Base-by-base conservation (phyloP, 2,113 vertebrate species). In the Odobenus rosmarus region DNA sequence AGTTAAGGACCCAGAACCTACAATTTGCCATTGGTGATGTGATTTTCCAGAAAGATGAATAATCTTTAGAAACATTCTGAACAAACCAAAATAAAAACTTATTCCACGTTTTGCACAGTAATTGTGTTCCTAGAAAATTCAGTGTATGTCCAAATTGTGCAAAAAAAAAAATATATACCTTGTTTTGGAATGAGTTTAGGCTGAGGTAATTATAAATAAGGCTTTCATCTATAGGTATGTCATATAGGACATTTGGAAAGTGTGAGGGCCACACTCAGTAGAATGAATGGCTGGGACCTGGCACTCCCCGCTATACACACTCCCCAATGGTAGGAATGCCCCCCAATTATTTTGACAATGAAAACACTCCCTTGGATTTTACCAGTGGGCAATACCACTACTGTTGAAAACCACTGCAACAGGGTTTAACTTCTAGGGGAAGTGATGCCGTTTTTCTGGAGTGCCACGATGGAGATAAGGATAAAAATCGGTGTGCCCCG, bases 41-140 rank as follows among this genome's bases (percentile, higher is more conserved):
- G 55, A 46, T 91, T 92, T 97, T 90, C 67, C 39, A 83, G 51
- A 83, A 96, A 90, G 72, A 59, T 62, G 42, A 90, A 67, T 18
- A 64, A 55, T 77, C 79, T 88, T 74, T 97, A 55, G 86, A 93
- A 97, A 86, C 67, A 93, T 94, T 94, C 36, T 61, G 53, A 95
- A 89, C 72, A 82, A 83, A 88, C 64, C 53, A 87, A 62, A 59
- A 51, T 14, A 69, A 94, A 77, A 64, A 93, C 74, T 88, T 26
- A 57, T 61, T 55, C 71, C 23, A 18, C 61, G 28, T 61, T 93
- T 93, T 97, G 36, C 51, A 53, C 0, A 76, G 53, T 77, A 62
- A 9, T 69, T 93, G 21, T 15, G n/a, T 82, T 95, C 42, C 77
- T 93, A 46, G 59, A 95, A 93, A 94, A 85, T 61, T 96, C 79